Base-by-base conservation (phyloP, 1,140 invertebrate genomes). In the Drosophila dunni region DNA sequence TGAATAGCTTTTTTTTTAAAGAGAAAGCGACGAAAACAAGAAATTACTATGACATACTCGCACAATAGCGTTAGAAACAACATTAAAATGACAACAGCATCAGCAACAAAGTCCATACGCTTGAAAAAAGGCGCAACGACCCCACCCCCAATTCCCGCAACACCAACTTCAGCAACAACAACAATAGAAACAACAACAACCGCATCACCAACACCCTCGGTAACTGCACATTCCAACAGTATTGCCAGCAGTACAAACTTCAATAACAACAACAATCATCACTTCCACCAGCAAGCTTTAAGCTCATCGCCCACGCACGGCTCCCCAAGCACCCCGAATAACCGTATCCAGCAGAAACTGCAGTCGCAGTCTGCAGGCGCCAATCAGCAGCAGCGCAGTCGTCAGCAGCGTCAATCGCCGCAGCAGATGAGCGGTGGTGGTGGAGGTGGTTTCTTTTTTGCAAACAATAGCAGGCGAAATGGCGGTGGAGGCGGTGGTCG, bases 181-280 rank as follows among this genome's bases (percentile, higher is more conserved):
- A 51, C 77, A 90, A 68, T 76, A 75, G 45, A 67, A 67, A 70
- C 67, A 40, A 62, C 67, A 40, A 62, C 67, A 40, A 62, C 74
- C 69, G 44, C 80, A 78, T 73, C 80, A 75, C 50, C 74, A 77
- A 71, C 77, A 69, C 58, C 86, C 60, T 67, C 79, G 81, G 81
- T 81, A 90, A 91, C 74, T 91, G 82, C 88, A 92, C 91, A 92
- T 92, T 92, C 91, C 91, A 91, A 91, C 91, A 92, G 91, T 92
- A 91, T 92, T 92, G 91, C 91, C 85, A 91, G 91, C 91, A 92
- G 91, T 92, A 92, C 91, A 90, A 92, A 92, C 84, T 63, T 76
- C 44, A 75, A 70, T 69, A 72, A 67, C 67, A 72, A 79, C 65
- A 77, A 77, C 68, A 66, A 74, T 65, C 70, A 90, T n/a, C 78